These are phyloP conservation scores for Darevskia nairensis DNA, from an alignment of 2,797 vertebrate genomes.

Conservation along the genomic window DNA sequence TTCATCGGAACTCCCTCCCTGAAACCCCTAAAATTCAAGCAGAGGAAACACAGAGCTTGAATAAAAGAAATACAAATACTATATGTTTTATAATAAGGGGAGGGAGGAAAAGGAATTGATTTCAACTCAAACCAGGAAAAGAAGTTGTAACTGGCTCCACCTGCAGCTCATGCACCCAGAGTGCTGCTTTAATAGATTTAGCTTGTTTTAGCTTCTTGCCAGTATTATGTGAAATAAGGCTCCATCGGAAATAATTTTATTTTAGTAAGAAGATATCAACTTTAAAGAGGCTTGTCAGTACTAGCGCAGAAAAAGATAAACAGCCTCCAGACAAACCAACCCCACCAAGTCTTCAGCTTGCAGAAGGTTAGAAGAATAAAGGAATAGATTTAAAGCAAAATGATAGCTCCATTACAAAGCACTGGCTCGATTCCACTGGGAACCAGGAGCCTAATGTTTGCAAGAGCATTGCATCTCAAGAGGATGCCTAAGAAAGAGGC, in stretches of 20 bases:
- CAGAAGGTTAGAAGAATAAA: conserved; percentile 42
- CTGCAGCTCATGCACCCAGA: background rate
- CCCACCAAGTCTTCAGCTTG: conserved; percentile 59
- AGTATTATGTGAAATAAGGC: background rate
- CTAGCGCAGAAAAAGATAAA: conserved; percentile 66
- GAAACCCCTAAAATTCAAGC: background rate
- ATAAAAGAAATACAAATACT: background rate
- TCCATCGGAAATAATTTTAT: conserved; percentile 7
- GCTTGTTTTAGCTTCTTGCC: conserved; percentile 7
- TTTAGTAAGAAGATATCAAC: conserved; percentile 61
- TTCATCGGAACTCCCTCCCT: no score
- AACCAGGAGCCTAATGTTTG: conserved; percentile 31
- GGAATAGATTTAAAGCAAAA: conserved; percentile 48
- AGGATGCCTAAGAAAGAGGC: conserved; percentile 9
- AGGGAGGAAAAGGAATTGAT: background rate
- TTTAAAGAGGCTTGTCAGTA: conserved; percentile 60
- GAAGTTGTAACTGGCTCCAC: conserved; percentile 5
- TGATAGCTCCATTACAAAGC: conserved; percentile 18
- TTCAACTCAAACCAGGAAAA: conserved; percentile 36
- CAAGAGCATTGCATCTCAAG: conserved; percentile 20
- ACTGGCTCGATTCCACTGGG: conserved; percentile 40
- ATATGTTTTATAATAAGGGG: background rate
- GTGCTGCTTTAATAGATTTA: conserved; percentile 15
- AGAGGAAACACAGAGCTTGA: background rate
- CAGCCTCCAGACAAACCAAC: conserved; percentile 62